Percentiles rank a stretch among this genome's conserved stretches.
These are phyloP conservation scores for Pitta sordida DNA, from an alignment of 2,113 vertebrate species.

Conservation along the genomic window DNA sequence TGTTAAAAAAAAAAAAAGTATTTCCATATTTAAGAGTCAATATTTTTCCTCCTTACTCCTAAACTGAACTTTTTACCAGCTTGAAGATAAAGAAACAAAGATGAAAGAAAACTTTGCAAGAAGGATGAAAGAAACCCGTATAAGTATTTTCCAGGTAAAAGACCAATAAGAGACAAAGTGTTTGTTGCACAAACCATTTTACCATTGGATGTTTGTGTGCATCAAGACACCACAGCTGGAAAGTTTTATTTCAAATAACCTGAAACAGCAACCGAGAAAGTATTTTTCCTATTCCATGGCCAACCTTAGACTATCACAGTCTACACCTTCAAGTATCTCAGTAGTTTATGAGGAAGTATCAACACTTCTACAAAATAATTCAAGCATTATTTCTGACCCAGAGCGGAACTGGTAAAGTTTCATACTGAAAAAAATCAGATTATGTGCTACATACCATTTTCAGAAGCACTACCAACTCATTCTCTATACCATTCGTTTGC, in stretches of 20 bases:
- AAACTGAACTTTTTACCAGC: background rate
- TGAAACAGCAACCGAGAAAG: background rate
- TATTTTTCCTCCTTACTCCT: background rate
- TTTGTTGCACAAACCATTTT: background rate
- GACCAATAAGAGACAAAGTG: background rate
- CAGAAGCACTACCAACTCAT: background rate
- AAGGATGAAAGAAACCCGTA: background rate
- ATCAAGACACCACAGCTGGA: background rate
- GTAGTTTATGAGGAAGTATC: background rate
- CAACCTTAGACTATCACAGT: background rate
- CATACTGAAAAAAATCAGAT: background rate
- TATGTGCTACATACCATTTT: background rate
- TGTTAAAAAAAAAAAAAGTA: rapidly evolving
- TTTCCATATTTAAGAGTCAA: background rate
- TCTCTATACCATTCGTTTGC: background rate
- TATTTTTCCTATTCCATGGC: background rate
- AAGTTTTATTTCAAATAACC: background rate
- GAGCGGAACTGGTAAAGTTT: background rate
- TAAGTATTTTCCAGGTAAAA: background rate
- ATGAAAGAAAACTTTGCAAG: background rate
- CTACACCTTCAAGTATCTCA: background rate
- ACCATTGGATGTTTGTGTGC: background rate
- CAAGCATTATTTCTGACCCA: background rate
- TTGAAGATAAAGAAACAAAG: background rate
- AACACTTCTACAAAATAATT: background rate